Base-by-base conservation (phyloP, 2,888 invertebrate genomes). In the Nomada flava region DNA sequence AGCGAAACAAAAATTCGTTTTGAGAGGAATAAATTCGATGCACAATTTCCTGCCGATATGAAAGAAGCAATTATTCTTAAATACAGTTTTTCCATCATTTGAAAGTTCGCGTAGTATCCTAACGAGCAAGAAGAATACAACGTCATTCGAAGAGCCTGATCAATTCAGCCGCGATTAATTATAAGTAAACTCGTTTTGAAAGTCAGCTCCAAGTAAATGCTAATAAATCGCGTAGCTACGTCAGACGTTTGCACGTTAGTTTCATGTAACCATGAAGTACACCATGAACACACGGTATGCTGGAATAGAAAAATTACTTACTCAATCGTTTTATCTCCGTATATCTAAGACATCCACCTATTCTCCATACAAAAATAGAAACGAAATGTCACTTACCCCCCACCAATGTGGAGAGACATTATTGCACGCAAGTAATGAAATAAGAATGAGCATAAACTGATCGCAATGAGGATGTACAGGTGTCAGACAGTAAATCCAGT, bases 401-500 rank as follows among this genome's bases (percentile, higher is more conserved):
- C 15, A 47, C 20, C 23, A n/a, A 57, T 13, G 47, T 29, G 9
- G 53, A 44, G 47, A n/a, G 29, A 63, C 55, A n/a, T n/a, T 29
- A 53, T 69, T 63, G 55, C 11, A 36, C 62, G 42, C 18, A 42
- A 23, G 18, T 59, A 62, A 64, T 42, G 36, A 59, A 13, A 57
- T 13, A 50, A 26, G 52, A 57, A 57, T 52, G 52, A 26, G 65
- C 64, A 71, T 55, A 50, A 78, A 74, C 63, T 63, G 75, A 57
- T 26, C 52, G 7, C 29, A 36, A 75, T 62, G 75, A 63, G 44
- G 62, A 75, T 15, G 26, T 29, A 76, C 26, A n/a, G 42, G 20
- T 47, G 4, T 13, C 52, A 9, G 59, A 57, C 82, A 76, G 87
- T 91, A 90, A 91, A 89, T 91, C 85, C 87, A 82, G 85, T 88